phyloP scores from a whole-genome alignment of 37 sponge, comb jelly and placozoan genomes.

The Lycopodina hypogea region DNA sequence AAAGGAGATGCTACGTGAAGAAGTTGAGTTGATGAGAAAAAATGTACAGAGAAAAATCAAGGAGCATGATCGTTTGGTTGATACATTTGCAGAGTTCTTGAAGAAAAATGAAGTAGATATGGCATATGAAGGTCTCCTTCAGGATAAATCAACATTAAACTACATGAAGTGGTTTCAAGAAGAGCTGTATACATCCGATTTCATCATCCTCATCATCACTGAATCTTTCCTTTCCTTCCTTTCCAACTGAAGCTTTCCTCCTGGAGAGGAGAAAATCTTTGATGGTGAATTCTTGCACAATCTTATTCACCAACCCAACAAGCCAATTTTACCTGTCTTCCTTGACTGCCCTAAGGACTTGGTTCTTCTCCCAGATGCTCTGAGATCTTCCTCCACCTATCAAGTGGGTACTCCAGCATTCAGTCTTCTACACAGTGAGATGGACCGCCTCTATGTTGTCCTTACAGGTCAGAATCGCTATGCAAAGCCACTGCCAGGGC shows the following conservation, averaged over 20 bases:
- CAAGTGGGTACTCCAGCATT: background rate
- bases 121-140: constrained; percentile 27
- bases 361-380: constrained; percentile 27
- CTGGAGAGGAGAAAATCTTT: constrained; percentile 32
- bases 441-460: constrained; percentile 23
- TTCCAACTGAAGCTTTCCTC: background rate
- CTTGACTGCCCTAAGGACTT: constrained; percentile 3
- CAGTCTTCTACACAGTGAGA: background rate
- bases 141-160: constrained; percentile 7
- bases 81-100: constrained; percentile 23
- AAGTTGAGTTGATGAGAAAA: background rate
- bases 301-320: constrained; percentile 10
- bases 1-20: background rate
- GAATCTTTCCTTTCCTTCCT: constrained; percentile 52
- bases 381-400: constrained; percentile 9
- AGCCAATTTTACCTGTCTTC: constrained; percentile 40
- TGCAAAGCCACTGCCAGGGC: constrained; percentile 5
- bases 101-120: constrained; percentile 8
- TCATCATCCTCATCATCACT: constrained; percentile 53
- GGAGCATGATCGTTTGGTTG: constrained; percentile 8
- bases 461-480: constrained; percentile 35
- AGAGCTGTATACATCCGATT: constrained; percentile 43
- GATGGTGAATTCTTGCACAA: constrained; percentile 26
- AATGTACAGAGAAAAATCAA: background rate
- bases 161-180: constrained; percentile 32